Base-by-base conservation (phyloP, 2,888 invertebrate genomes). In the Danaus chrysippus region DNA sequence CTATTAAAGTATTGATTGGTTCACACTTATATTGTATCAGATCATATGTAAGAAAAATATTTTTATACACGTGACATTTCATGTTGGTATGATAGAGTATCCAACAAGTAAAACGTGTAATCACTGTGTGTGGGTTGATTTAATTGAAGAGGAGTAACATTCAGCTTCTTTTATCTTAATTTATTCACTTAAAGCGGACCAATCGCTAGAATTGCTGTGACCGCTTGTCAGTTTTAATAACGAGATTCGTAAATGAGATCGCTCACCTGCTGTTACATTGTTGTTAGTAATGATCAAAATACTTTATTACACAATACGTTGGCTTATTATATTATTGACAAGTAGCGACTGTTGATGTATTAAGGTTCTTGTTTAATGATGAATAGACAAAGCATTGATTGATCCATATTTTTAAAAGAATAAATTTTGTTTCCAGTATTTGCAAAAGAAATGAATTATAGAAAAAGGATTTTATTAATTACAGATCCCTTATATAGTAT, bases 41-140 rank as follows among this genome's bases (percentile, higher is more conserved):
- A 13, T 9, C n/a, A 15, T n/a, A 9, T 46, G 82, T 78, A 80
- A 83, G 86, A 82, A 86, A 88, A 81, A 86, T 83, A 84, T 86
- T 86, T 84, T 86, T 86, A 89, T 88, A 89, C 86, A 86, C 84
- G 83, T 83, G 83, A 82, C 86, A 83, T 87, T 87, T 85, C 82
- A 81, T 82, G 81, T 81, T 74, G 73, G 75, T 74, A 78, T 78
- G 81, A 85, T 83, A 80, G 81, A 78, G 81, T 73, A 77, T 73
- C 78, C 23, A 77, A 73, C 81, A 75, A 82, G 83, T 87, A 85
- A 83, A 86, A 83, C 83, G 82, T 86, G 86, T 88, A 87, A 88
- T 88, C 86, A 87, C 85, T 84, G 87, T 87, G 87, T 86, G 89
- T 87, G 86, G 87, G 88, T 79, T 79, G 87, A 75, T 77, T 83